Evolutionary conservation across 2,113 vertebrate species (phyloP), one percentile per base, ranked within the genome.

Genomic region (Vireo altiloquus): DNA sequence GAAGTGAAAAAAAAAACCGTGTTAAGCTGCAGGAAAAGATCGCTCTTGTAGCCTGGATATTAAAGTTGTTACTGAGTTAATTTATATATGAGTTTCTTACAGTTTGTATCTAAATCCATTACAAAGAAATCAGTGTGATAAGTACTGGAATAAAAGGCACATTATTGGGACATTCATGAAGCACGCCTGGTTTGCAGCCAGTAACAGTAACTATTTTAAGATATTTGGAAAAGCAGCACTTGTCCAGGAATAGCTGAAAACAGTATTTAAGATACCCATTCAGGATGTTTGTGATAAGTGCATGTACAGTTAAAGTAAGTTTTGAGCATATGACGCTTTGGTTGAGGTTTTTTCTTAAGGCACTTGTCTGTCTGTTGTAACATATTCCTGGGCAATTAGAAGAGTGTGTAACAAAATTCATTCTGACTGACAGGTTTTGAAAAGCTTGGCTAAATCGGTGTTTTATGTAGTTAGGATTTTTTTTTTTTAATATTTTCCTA

Each of bases 211-310:
- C 68, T 97, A 91, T 96, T 96, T 96, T 93, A 93, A 92, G 83
- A 90, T 92, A 78, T 97, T 95, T 46, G 46, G 86, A 96, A 96
- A 96, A 96, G 81, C 77, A 91, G n/a, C 52, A 70, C 95, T 97
- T 96, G 75, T 91, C 89, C 94, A 91, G 92, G 68, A 96, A 88
- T 90, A 90, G 69, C 92, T 96, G 57, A 82, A 96, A 93, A 90
- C 54, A 63, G 50, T 65, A 19, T 92, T 96, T 78, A 88, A 95
- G 93, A 82, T 90, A 89, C 33, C 52, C 33, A 56, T 94, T 95
- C 88, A 86, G 31, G 75, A 57, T 92, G 95, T 96, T 76, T 92
- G 76, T 90, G 65, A 80, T 95, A 87, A 91, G 74, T 91, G 78
- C 54, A 86, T 95, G 75, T 53, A 85, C 93, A 97, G 78, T 95